Conservation (phyloP, 2,888 invertebrate species). For the Athetis lepigone region DNA sequence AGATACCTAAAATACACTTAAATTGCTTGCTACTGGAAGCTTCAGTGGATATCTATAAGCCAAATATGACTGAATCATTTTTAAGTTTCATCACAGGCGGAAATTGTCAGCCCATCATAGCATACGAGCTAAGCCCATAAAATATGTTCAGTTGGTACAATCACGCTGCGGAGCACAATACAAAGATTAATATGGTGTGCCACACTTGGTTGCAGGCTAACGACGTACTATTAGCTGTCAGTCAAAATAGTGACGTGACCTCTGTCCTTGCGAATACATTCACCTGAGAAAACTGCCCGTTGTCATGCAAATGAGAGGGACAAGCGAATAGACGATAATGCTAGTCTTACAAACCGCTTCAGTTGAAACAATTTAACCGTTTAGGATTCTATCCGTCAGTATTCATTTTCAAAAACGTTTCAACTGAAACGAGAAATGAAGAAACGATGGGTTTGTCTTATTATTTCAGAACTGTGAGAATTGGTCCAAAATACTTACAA, state of each 20-base stretch:
- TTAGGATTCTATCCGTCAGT: constrained; percentile 13
- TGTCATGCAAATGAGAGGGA: constrained; percentile 59
- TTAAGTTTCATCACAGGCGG: neutral
- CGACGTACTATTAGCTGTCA: constrained; percentile 38
- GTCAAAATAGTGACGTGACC: constrained; percentile 57
- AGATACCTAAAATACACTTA: too few relatives aligned
- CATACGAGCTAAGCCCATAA: constrained; percentile 2
- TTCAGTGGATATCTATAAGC: too few relatives aligned
- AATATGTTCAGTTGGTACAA: constrained; percentile 30
- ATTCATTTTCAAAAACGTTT: constrained; percentile 7
- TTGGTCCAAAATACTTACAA: neutral
- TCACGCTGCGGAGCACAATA: constrained; percentile 21
- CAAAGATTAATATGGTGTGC: constrained; percentile 46
- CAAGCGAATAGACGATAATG: constrained; percentile 33
- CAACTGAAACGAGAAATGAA: constrained; percentile 16
- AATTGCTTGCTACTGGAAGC: too few relatives aligned
- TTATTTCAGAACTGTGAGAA: neutral
- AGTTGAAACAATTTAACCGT: constrained; percentile 17
- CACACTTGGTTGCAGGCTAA: constrained; percentile 41
- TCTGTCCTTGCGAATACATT: constrained; percentile 58
- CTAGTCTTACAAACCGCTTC: constrained; percentile 29
- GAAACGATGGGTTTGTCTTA: neutral
- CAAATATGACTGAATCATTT: too few relatives aligned
- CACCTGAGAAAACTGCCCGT: constrained; percentile 44
- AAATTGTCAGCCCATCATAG: constrained; percentile 1